Conservation (phyloP, 2,888 invertebrate species). For the Thecocarcelia acutangulata region DNA sequence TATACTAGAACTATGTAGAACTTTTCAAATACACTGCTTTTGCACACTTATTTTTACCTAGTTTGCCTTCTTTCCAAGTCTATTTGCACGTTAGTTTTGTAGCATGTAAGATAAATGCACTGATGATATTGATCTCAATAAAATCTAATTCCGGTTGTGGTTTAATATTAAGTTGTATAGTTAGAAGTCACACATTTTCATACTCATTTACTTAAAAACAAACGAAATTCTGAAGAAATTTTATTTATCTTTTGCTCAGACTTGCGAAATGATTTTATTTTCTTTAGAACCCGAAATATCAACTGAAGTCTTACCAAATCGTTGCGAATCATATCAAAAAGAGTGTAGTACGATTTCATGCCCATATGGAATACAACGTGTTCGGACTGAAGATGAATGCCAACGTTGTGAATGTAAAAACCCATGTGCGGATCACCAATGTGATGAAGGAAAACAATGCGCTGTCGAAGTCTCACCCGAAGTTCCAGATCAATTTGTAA, state of each 20-base stretch:
- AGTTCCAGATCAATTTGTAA: conserved; percentile 75
- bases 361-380: conserved; percentile 87
- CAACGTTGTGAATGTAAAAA: conserved; percentile 88
- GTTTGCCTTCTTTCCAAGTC: conserved; percentile 14
- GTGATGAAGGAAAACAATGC: conserved; percentile 86
- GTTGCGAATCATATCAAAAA: conserved; percentile 84
- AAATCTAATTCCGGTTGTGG: conserved; percentile 24
- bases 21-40: conserved; percentile 29
- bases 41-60: conserved; percentile 22
- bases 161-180: neutral
- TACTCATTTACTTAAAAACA: neutral
- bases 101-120: conserved; percentile 63
- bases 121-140: conserved; percentile 17
- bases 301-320: conserved; percentile 78
- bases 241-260: no score
- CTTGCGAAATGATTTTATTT: neutral
- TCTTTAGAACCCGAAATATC: conserved; percentile 69
- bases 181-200: neutral
- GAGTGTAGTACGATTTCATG: conserved; percentile 86
- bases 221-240: no score
- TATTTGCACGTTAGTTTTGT: conserved; percentile 54
- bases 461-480: conserved; percentile 83
- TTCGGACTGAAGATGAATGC: conserved; percentile 85
- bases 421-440: conserved; percentile 86
- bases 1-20: conserved; percentile 18